Conservation (phyloP, 2,797 vertebrate genomes). For the Pseudochirops corinnae region DNA sequence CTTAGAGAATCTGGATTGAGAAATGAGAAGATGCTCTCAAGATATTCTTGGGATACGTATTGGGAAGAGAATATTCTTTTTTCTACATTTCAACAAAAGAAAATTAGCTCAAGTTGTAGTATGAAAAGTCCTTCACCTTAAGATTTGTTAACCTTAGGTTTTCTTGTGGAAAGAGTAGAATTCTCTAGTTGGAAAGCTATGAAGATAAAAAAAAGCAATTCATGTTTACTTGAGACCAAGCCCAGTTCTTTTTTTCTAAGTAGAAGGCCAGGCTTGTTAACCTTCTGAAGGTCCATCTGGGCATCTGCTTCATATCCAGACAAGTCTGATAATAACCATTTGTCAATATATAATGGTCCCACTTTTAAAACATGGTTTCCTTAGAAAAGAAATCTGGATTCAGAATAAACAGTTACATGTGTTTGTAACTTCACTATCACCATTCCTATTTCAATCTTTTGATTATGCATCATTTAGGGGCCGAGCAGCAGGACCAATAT, state of each 20-base stretch:
- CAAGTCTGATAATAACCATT: background rate
- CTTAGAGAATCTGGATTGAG: constrained; percentile 52
- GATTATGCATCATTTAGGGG: constrained; percentile 18
- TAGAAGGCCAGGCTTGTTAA: background rate
- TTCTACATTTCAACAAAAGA: constrained; percentile 41
- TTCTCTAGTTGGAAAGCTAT: constrained; percentile 59
- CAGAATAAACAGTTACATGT: constrained; percentile 33
- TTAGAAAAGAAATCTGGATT: constrained; percentile 42
- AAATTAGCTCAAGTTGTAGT: constrained; percentile 52
- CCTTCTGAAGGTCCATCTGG: constrained; percentile 20
- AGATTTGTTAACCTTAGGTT: constrained; percentile 56
- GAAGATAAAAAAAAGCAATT: constrained; percentile 11
- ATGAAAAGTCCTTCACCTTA: constrained; percentile 63
- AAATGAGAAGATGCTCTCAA: background rate
- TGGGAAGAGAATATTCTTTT: constrained; percentile 28
- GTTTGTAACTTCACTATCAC: background rate
- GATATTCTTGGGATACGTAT: background rate
- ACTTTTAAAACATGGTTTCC: constrained; percentile 21
- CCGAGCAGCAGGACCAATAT: background rate
- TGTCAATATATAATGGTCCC: background rate
- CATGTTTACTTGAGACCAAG: background rate
- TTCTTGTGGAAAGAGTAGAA: constrained; percentile 55
- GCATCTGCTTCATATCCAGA: constrained; percentile 2
- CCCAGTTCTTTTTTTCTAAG: background rate
- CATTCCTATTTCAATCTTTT: background rate